These are phyloP conservation scores for Tretioscincus oriximinensis DNA, from an alignment of 2,113 vertebrate genomes.

Conservation along the genomic window DNA sequence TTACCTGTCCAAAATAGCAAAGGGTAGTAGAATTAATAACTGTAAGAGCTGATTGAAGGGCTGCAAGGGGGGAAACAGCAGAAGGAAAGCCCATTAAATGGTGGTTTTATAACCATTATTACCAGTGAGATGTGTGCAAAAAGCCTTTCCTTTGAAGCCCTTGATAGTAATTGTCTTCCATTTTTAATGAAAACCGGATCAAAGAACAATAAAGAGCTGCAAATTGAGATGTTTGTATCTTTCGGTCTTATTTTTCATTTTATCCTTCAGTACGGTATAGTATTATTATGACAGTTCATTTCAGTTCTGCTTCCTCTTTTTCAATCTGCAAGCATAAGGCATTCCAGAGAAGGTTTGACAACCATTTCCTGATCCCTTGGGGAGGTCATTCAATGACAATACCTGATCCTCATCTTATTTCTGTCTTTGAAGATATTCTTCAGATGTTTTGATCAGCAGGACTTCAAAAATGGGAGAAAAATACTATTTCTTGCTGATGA, in stretches of 20 bases:
- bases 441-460: conserved; percentile 58
- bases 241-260: conserved; percentile 39
- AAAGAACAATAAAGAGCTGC: conserved; percentile 45
- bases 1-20: conserved; percentile 33
- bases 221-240: conserved; percentile 34
- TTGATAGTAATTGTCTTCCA: conserved; percentile 53
- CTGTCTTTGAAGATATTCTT: conserved; percentile 62
- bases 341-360: conserved; percentile 68
- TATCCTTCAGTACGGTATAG: conserved; percentile 28
- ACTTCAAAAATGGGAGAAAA: conserved; percentile 56
- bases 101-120: conserved; percentile 29
- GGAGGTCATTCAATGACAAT: conserved; percentile 70
- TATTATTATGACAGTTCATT: conserved; percentile 54
- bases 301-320: conserved; percentile 39
- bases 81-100: conserved; percentile 44
- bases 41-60: conserved; percentile 13
- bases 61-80: conserved; percentile 11
- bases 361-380: conserved; percentile 68
- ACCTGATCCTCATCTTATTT: conserved; percentile 68
- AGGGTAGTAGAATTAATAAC: conserved; percentile 40
- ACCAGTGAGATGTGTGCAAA: conserved; percentile 30
- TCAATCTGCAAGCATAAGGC: conserved; percentile 44
- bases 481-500: conserved; percentile 46
- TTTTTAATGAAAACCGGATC: conserved; percentile 52
- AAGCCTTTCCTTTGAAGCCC: conserved; percentile 50